Conservation (phyloP, 2,797 vertebrate genomes). For the Buceros bicornis region DNA sequence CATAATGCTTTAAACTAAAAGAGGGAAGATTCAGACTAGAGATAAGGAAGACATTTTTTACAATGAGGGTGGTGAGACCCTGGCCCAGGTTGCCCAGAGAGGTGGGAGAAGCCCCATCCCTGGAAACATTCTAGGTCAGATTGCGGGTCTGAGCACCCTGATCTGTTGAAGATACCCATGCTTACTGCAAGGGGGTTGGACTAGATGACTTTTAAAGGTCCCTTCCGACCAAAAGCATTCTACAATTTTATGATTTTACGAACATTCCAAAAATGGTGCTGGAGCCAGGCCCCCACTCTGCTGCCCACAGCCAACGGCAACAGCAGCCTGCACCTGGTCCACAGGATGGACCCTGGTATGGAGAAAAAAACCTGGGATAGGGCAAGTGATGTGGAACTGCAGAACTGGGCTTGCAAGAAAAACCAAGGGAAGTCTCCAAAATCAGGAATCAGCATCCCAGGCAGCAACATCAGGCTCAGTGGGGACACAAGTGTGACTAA, state of each 20-base stretch:
- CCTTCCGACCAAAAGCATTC: not conserved
- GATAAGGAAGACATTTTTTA: not conserved
- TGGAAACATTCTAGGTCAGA: not conserved
- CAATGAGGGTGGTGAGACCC: too few relatives aligned
- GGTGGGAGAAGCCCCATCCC: not conserved
- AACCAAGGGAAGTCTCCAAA: rapidly evolving
- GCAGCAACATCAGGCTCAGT: rapidly evolving
- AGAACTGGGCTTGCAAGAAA: not conserved
- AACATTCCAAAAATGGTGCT: rapidly evolving
- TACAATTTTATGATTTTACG: not conserved
- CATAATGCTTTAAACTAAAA: not conserved
- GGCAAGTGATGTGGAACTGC: rapidly evolving
- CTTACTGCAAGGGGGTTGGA: not conserved
- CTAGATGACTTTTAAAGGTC: not conserved
- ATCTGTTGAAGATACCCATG: not conserved
- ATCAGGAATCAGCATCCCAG: rapidly evolving
- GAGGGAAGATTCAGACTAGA: too few relatives aligned
- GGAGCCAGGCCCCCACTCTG: not conserved
- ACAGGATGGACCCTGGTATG: rapidly evolving
- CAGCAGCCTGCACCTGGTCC: not conserved
- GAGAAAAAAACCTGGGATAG: not conserved
- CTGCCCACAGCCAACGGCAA: not conserved
- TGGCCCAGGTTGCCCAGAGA: not conserved
- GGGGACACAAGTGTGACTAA: rapidly evolving
- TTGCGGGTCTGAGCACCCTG: not conserved